A percentile compares a stretch with the other conserved stretches of the same genome.
Conservation (phyloP, 1,140 invertebrate genomes). For the Anastrepha obliqua region DNA sequence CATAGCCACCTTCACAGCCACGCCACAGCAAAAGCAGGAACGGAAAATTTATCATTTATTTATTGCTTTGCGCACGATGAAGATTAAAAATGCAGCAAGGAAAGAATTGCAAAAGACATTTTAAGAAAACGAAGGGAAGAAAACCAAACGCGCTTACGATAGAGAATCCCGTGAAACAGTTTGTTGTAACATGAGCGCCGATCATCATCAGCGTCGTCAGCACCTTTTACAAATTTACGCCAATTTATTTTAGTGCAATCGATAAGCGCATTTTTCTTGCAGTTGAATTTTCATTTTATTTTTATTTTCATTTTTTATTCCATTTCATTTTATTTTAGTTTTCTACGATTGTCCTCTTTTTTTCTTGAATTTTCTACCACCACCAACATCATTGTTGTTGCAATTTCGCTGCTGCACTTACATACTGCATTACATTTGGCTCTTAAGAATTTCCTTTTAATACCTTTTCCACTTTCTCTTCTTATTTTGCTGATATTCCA, state of each 20-base stretch:
- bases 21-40: neutral
- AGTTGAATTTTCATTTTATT: neutral
- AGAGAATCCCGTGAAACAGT: neutral
- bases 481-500: neutral
- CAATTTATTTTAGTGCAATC: slow-evolving; percentile 52
- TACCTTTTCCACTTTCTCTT: neutral
- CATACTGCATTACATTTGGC: neutral
- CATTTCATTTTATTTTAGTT: neutral
- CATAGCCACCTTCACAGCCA: neutral
- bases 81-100: slow-evolving; percentile 48
- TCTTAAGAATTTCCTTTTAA: neutral
- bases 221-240: slow-evolving; percentile 52
- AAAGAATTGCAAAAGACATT: slow-evolving; percentile 24
- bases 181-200: slow-evolving; percentile 39
- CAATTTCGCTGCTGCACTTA: neutral
- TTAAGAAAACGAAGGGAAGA: neutral
- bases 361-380: neutral
- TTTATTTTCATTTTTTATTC: neutral
- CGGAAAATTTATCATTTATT: slow-evolving; percentile 43
- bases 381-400: slow-evolving; percentile 3
- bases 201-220: slow-evolving; percentile 50
- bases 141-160: neutral
- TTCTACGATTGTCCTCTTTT: neutral
- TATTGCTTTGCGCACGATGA: slow-evolving; percentile 25
- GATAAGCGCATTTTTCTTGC: slow-evolving; percentile 50